Percentiles rank a stretch among this genome's conserved stretches.
These are phyloP conservation scores for Nephotettix cincticeps DNA, from an alignment of 1,140 invertebrate genomes.

Conservation along the genomic window DNA sequence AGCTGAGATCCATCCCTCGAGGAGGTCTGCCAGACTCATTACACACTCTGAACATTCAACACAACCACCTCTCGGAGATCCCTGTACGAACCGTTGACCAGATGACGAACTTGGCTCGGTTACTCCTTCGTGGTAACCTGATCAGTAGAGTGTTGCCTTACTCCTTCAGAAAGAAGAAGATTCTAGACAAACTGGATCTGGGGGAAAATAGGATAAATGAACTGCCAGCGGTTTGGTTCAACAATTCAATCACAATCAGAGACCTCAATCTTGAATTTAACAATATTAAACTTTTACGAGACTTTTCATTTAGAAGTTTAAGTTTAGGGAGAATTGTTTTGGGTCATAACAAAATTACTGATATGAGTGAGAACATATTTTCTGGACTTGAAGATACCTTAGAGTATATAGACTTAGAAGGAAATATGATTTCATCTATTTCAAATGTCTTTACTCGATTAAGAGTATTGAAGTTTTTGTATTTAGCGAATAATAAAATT, in stretches of 20 bases:
- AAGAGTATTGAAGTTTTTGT: constrained; percentile 69
- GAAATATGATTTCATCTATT: constrained; percentile 68
- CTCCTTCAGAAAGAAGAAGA: constrained; percentile 59
- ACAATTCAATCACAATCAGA: constrained; percentile 68
- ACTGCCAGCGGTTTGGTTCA: constrained; percentile 58
- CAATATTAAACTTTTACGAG: constrained; percentile 62
- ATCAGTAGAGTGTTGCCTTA: constrained; percentile 64
- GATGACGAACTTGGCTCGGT: constrained; percentile 52
- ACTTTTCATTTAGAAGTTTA: constrained; percentile 64
- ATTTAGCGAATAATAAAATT: constrained; percentile 79
- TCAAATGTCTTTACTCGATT: constrained; percentile 66
- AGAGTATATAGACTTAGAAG: constrained; percentile 81
- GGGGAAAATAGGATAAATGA: constrained; percentile 78
- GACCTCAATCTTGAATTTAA: constrained; percentile 82
- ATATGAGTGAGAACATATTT: constrained; percentile 68
- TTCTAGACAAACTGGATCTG: constrained; percentile 78
- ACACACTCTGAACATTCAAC: constrained; percentile 70
- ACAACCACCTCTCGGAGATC: constrained; percentile 68
- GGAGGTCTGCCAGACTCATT: constrained; percentile 62
- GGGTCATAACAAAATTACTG: constrained; percentile 71
- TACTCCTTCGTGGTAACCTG: constrained; percentile 78
- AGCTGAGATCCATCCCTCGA: constrained; percentile 59
- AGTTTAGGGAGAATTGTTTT: constrained; percentile 72
- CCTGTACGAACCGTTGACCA: constrained; percentile 49
- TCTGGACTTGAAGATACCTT: constrained; percentile 66